Evolutionary conservation across 1,140 invertebrate species (phyloP), one percentile per base, ranked within the genome.

Genomic region (Diachasma alloeum): DNA sequence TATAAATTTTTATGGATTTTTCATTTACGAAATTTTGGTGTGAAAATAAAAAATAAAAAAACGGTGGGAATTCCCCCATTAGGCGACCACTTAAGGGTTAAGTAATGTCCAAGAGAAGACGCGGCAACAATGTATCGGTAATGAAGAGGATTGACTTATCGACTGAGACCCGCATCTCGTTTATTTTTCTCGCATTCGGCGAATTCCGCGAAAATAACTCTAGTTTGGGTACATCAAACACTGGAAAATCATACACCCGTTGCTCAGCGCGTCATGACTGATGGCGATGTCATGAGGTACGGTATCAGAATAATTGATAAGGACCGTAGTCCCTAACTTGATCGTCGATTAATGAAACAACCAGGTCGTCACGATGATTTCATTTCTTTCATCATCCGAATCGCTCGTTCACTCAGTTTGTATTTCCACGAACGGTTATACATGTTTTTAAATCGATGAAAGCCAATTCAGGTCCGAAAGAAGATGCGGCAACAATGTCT

Each of bases 251-350:
- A 59, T 67, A 74, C 79, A 83, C 82, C 82, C 82, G 81, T 82
- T 82, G 82, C 81, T 79, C 82, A 81, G 81, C 82, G 79, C 82
- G 81, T 86, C 84, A 83, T 89, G 87, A 89, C 85, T 89, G 88
- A 89, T 89, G 87, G 85, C 85, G 81, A 86, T 85, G 88, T 89
- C 88, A 87, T 85, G 86, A 88, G 87, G 89, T 88, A 85, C 86
- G 83, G 86, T 88, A 89, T 88, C 87, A 88, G 88, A 87, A 89
- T 89, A 87, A 89, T 89, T 89, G 87, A 89, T 88, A 88, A 88
- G 77, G 66, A 86, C 83, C 83, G 81, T 81, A 83, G 81, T 83
- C 83, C 82, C 83, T 78, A 83, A 79, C 85, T 88, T 86, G 87
- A 89, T 86, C 86, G 85, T 82, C 88, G 87, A 89, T 89, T 89